Evolutionary conservation across 2,888 invertebrate genomes (phyloP).

Genomic region (Erebia aethiops): DNA sequence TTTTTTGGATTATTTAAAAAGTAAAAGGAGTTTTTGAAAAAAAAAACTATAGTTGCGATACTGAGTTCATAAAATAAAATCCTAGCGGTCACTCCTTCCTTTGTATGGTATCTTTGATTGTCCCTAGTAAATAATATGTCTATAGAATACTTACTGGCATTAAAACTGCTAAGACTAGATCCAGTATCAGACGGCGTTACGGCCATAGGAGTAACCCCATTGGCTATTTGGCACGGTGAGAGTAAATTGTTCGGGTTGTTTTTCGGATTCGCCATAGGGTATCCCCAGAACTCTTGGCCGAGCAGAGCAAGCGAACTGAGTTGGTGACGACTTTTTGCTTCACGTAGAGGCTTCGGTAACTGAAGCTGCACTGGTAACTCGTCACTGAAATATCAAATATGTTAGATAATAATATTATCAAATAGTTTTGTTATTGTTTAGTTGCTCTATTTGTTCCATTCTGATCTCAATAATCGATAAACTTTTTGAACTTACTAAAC

Average conservation of each 20-base stretch:
- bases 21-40: too few relatives aligned
- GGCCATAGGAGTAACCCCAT: constrained; percentile 73
- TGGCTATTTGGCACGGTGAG: constrained; percentile 67
- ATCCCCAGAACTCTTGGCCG: constrained; percentile 94
- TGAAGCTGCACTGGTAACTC: constrained; percentile 95
- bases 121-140: not conserved
- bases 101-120: too few relatives aligned
- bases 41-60: too few relatives aligned
- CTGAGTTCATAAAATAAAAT: too few relatives aligned
- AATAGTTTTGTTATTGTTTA: too few relatives aligned
- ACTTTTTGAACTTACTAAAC: too few relatives aligned
- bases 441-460: too few relatives aligned
- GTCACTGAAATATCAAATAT: constrained; percentile 84
- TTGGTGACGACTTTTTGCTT: constrained; percentile 95
- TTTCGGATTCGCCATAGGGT: constrained; percentile 89
- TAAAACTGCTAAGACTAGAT: constrained; percentile 90
- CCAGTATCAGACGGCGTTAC: constrained; percentile 86
- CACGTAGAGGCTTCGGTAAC: constrained; percentile 92
- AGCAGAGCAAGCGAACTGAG: constrained; percentile 94
- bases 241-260: constrained; percentile 71
- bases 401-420: not conserved
- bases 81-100: too few relatives aligned
- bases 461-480: too few relatives aligned
- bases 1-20: too few relatives aligned
- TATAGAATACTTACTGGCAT: constrained; percentile 71